phyloP scores from a whole-genome alignment of 2,888 invertebrate species.

The Coelogynopora nodosa region DNA sequence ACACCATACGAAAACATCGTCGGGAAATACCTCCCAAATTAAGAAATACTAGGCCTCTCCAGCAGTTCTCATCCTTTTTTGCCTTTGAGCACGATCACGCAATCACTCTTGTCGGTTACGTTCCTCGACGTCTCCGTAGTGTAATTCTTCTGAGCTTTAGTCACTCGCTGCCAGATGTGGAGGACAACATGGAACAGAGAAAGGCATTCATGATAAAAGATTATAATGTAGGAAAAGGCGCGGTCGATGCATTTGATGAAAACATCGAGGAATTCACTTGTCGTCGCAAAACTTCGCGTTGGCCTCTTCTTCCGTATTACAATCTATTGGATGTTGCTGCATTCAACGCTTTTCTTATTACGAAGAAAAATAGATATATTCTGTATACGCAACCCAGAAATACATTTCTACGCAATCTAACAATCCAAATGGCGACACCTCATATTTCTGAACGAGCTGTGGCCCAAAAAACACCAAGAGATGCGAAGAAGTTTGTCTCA shows the following conservation, averaged over 20 bases:
- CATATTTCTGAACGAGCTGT: background rate
- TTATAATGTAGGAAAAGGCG: background rate
- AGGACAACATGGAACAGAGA: background rate
- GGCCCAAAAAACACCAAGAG: background rate
- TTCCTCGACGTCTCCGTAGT: background rate
- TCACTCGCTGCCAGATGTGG: background rate
- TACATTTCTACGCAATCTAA: background rate
- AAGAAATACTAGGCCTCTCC: background rate
- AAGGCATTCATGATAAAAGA: background rate
- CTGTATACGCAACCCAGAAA: background rate
- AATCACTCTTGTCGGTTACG: background rate
- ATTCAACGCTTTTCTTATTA: background rate
- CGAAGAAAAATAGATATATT: background rate
- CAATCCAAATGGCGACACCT: background rate
- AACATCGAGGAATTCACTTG: background rate
- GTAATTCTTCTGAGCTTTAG: background rate
- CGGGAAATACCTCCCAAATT: background rate
- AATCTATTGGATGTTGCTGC: background rate
- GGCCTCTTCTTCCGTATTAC: too few relatives aligned
- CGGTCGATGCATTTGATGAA: background rate
- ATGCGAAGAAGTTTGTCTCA: background rate
- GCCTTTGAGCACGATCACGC: background rate
- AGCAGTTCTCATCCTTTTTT: background rate
- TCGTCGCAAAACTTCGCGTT: too few relatives aligned
- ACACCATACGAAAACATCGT: background rate